Percentiles rank a stretch among this genome's conserved stretches.
Conservation (phyloP, 1,140 invertebrate genomes). For the Drosophila seguyi region DNA sequence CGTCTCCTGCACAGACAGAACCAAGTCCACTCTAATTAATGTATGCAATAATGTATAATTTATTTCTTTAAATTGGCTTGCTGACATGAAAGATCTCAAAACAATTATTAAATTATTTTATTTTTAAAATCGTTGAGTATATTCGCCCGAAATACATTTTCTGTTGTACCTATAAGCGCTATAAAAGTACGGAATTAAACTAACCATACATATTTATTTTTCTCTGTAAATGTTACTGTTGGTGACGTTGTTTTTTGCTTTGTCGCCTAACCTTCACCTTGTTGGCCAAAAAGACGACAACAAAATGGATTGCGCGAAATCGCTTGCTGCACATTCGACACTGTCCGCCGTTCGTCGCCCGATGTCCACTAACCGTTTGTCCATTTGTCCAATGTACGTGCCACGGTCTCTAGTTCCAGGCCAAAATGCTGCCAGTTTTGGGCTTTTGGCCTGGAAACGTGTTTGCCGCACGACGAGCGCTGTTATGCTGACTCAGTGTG, state of each 20-base stretch:
- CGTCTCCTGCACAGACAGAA: background rate
- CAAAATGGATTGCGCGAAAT: constrained; percentile 43
- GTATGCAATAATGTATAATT: background rate
- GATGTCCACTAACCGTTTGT: constrained; percentile 11
- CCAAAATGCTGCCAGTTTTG: constrained; percentile 54
- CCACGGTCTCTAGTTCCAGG: constrained; percentile 58
- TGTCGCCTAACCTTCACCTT: constrained; percentile 69
- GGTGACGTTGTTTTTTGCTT: background rate
- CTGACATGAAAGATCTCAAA: background rate
- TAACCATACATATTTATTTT: background rate
- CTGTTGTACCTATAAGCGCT: background rate
- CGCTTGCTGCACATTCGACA: constrained; percentile 32
- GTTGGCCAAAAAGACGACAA: constrained; percentile 59
- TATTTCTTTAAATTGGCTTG: background rate
- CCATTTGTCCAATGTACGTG: constrained; percentile 43
- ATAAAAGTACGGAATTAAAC: background rate
- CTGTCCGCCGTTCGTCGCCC: constrained; percentile 1
- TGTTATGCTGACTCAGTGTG: constrained; percentile 52
- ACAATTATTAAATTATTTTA: too few relatives aligned
- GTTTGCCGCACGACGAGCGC: constrained; percentile 41
- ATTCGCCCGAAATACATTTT: background rate
- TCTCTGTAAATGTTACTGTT: constrained; percentile 1
- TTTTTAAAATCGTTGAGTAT: background rate
- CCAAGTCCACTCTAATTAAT: background rate
- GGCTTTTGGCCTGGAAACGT: constrained; percentile 68